phyloP scores from a whole-genome alignment of 2,888 invertebrate genomes.

The Synanthedon myopaeformis region DNA sequence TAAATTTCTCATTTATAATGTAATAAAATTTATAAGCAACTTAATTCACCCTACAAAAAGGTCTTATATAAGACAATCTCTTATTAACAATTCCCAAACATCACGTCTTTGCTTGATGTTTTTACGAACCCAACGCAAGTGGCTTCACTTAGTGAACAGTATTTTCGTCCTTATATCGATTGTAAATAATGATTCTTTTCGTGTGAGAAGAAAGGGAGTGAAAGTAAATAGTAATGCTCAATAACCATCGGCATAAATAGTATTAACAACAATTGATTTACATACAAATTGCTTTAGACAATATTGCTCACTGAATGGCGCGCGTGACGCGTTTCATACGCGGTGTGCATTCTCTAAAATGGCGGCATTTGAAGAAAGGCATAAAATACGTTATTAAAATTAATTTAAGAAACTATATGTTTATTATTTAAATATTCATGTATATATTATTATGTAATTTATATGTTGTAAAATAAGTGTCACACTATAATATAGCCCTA shows the following conservation, averaged over 20 bases:
- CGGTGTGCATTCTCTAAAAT: slow-evolving; percentile 22
- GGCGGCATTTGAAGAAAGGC: slow-evolving; percentile 8
- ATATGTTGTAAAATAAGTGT: too few species aligned
- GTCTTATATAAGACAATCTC: slow-evolving; percentile 36
- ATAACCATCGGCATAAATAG: slow-evolving; percentile 68
- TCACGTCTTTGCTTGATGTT: slow-evolving; percentile 43
- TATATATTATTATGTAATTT: too few species aligned
- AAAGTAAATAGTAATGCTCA: slow-evolving; percentile 60
- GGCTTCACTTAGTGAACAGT: slow-evolving; percentile 6
- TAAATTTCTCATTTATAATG: slow-evolving; percentile 60
- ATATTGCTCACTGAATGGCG: slow-evolving; percentile 67
- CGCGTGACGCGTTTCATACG: slow-evolving; percentile 56
- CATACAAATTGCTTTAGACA: slow-evolving; percentile 71
- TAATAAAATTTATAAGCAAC: slow-evolving; percentile 60
- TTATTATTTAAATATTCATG: too few species aligned
- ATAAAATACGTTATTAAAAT: neutral
- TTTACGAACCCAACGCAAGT: slow-evolving; percentile 36
- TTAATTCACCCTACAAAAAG: slow-evolving; percentile 29
- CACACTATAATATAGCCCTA: too few species aligned
- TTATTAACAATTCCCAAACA: slow-evolving; percentile 59
- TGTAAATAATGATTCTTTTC: slow-evolving; percentile 22
- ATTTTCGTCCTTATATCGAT: slow-evolving; percentile 16
- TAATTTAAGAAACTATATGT: too few species aligned
- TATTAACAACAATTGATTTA: slow-evolving; percentile 71
- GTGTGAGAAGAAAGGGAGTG: slow-evolving; percentile 20